Evolutionary conservation across 2,113 vertebrate genomes (phyloP).

Genomic region (Neogale vison): DNA sequence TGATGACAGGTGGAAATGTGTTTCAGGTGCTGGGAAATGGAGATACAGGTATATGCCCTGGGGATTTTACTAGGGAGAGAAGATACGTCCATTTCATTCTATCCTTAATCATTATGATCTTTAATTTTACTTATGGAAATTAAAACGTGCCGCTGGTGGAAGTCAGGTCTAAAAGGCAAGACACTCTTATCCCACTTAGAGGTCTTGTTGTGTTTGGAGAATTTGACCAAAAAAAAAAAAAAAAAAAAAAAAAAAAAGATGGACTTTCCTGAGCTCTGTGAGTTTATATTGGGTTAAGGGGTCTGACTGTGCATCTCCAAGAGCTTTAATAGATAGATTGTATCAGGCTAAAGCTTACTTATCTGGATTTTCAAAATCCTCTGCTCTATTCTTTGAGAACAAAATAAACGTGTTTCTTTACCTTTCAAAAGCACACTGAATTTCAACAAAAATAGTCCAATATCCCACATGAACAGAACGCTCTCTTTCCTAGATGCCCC

Average conservation of each 20-base stretch:
- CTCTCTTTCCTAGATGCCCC: not conserved
- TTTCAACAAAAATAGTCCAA: not conserved
- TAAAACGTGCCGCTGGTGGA: not conserved
- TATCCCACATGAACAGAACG: not conserved
- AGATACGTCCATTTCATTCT: not conserved
- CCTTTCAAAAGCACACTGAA: not conserved
- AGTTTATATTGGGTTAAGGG: conserved; percentile 33
- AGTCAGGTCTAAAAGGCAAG: not conserved
- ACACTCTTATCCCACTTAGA: not conserved
- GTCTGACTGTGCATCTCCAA: not conserved
- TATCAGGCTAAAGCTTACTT: not conserved
- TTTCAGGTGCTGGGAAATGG: rapidly evolving
- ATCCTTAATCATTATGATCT: not conserved
- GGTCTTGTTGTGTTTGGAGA: not conserved
- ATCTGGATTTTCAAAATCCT: conserved; percentile 20
- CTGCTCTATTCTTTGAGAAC: not conserved
- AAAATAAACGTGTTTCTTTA: conserved; percentile 7
- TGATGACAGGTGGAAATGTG: rapidly evolving
- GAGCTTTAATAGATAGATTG: not conserved
- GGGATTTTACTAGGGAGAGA: not conserved
- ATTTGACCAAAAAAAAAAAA: not conserved
- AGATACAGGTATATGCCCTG: rapidly evolving
- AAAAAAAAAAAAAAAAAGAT: not conserved
- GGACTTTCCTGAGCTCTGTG: not conserved
- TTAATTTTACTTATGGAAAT: not conserved